These are phyloP conservation scores for Oxytorus armatus DNA, from an alignment of 2,888 invertebrate genomes.

Conservation along the genomic window DNA sequence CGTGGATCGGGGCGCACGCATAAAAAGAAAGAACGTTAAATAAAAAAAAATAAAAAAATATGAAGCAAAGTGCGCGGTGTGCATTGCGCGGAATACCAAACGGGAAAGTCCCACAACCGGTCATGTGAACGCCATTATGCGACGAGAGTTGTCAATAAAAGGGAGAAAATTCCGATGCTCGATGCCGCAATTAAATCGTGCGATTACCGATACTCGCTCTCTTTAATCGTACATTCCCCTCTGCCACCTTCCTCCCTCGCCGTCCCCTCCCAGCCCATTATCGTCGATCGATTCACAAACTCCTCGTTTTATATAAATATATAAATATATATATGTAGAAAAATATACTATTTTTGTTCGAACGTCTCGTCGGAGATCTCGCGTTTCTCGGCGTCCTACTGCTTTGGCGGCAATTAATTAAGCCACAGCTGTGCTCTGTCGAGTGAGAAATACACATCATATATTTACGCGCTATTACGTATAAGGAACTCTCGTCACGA, in stretches of 20 bases:
- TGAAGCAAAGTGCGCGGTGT: background rate
- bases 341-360: constrained; percentile 42
- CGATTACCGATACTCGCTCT: constrained; percentile 18
- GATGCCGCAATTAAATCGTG: constrained; percentile 46
- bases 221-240: constrained; percentile 34
- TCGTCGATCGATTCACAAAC: constrained; percentile 9
- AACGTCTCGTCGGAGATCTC: constrained; percentile 26
- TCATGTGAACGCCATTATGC: constrained; percentile 37
- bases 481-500: constrained; percentile 76
- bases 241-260: too few species aligned
- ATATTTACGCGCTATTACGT: constrained; percentile 10
- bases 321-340: background rate
- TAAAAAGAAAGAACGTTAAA: too few species aligned
- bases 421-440: constrained; percentile 56
- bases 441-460: constrained; percentile 40
- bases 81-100: constrained; percentile 37
- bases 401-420: constrained; percentile 60
- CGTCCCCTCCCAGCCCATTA: too few species aligned
- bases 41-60: constrained; percentile 4
- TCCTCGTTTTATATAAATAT: background rate
- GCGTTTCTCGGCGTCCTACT: constrained; percentile 11
- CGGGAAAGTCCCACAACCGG: constrained; percentile 42
- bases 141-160: constrained; percentile 53
- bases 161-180: constrained; percentile 33
- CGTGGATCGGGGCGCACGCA: too few species aligned